A percentile compares a stretch with the other conserved stretches of the same genome.
phyloP scores from a whole-genome alignment of 2,113 vertebrate genomes.

The Rhineura floridana region DNA sequence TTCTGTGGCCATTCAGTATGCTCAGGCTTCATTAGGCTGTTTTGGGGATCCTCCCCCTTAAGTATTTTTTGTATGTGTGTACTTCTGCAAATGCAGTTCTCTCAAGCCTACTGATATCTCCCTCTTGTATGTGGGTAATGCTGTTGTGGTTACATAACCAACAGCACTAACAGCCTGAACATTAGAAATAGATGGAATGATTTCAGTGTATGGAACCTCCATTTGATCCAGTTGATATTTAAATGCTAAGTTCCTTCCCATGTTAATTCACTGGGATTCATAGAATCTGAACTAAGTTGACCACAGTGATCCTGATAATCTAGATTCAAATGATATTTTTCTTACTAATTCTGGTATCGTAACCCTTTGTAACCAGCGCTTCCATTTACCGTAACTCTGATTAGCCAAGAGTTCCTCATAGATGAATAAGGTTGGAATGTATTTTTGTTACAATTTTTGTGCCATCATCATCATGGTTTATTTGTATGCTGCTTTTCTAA shows the following conservation, averaged over 20 bases:
- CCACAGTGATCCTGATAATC: neutral
- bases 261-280: neutral
- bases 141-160: neutral
- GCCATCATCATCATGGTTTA: too few relatives aligned
- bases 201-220: neutral
- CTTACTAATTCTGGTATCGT: neutral
- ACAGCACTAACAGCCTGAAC: neutral
- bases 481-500: too few relatives aligned
- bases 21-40: neutral
- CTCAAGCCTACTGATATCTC: neutral
- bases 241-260: neutral
- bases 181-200: neutral
- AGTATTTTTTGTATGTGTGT: neutral
- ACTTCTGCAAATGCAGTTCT: neutral
- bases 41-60: neutral
- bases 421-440: neutral
- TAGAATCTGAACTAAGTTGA: neutral
- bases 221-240: neutral
- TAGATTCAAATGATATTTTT: neutral
- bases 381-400: neutral
- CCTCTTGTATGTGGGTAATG: neutral
- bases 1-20: neutral
- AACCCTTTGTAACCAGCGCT: neutral
- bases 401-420: neutral
- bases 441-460: constrained; percentile 4